Conservation (phyloP, 2,888 invertebrate species). For the Nomada lathburiana region DNA sequence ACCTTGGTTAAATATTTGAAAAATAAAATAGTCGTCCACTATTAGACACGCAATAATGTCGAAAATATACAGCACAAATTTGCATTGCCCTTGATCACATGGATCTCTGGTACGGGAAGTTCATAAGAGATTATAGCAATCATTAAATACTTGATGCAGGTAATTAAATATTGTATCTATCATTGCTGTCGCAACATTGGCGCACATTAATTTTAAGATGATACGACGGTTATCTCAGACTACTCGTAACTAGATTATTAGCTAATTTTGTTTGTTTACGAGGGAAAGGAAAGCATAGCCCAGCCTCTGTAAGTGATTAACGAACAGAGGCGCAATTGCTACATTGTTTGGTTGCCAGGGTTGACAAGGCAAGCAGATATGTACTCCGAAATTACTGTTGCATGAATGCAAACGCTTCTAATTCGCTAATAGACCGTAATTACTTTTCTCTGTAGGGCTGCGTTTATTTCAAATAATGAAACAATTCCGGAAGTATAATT, state of each 20-base stretch:
- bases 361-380: slow-evolving; percentile 45
- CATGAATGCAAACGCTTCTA: slow-evolving; percentile 6
- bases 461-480: background rate
- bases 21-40: no score
- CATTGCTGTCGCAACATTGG: background rate
- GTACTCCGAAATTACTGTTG: slow-evolving; percentile 18
- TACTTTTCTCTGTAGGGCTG: background rate
- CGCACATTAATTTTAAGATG: slow-evolving; percentile 32
- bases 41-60: no score
- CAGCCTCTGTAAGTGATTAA: slow-evolving; percentile 47
- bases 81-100: background rate
- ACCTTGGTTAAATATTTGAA: no score
- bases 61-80: background rate
- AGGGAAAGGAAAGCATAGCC: slow-evolving; percentile 31
- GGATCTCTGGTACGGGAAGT: background rate
- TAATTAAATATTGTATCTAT: slow-evolving; percentile 7
- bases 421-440: slow-evolving; percentile 2
- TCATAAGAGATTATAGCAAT: no score
- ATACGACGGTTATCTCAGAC: slow-evolving; percentile 8
- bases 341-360: slow-evolving; percentile 40
- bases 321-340: slow-evolving; percentile 21
- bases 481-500: background rate
- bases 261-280: slow-evolving; percentile 50
- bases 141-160: no score
- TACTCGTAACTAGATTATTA: slow-evolving; percentile 34